Base-by-base conservation (phyloP, 2,888 invertebrate genomes). In the Axea sp. region DNA sequence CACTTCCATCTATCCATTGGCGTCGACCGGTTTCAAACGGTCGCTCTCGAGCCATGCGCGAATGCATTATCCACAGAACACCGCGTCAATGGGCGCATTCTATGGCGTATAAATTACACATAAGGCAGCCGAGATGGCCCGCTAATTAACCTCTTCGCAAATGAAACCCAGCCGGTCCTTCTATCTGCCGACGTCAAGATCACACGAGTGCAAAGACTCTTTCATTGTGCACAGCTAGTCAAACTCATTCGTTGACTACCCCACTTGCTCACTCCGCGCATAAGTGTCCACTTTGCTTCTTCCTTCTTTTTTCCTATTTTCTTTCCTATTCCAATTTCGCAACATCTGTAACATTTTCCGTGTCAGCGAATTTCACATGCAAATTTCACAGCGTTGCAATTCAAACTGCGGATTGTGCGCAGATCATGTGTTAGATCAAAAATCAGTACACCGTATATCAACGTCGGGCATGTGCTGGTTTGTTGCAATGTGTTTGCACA, bases 81-180 rank as follows among this genome's bases (percentile, higher is more conserved):
- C 31, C 64, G 76, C 80, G 76, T 79, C 79, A 77, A 78, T 79
- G 75, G 76, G 73, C 65, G 68, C 77, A 68, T 78, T 77, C 78
- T 71, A 45, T 78, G 55, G 77, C 53, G 78, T 78, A 81, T 81
- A 82, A 81, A 81, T 82, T 80, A 80, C 78, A 76, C 80, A 79
- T 81, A 78, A 81, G 80, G 80, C 81, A 78, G 76, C 67, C 76
- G 75, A 76, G 81, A 81, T 80, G 76, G 80, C 76, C 81, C 77
- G 81, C 81, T 82, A 82, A 82, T 82, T 82, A 82, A 81, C 80
- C 81, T 81, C 73, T 80, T 78, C 78, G 76, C 79, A 76, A 77
- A 81, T 78, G 78, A 81, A 76, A 81, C 73, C 60, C 73, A 65
- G 67, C 75, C 69, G 65, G 73, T 57, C 49, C 67, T 55, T 60